Evolutionary conservation across 2,797 vertebrate species (phyloP).

Genomic region (Acanthis flammea): DNA sequence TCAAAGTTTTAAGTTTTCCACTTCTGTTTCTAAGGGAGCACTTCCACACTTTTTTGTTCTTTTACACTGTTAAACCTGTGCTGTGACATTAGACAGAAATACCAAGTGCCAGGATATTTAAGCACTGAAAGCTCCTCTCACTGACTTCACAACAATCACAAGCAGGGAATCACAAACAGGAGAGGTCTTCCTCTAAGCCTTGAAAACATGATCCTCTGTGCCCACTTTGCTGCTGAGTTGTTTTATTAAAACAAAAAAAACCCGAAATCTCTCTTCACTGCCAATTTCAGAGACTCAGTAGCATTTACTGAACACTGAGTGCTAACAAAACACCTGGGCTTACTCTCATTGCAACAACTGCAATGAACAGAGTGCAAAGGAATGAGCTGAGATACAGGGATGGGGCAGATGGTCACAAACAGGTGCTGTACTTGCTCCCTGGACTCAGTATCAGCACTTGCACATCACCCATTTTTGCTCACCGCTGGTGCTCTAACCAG

Average conservation of each 20-base stretch:
- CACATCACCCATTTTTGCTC: neutral
- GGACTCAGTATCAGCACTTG: neutral
- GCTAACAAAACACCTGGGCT: neutral
- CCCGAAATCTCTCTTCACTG: neutral
- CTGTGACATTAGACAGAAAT: constrained; percentile 45
- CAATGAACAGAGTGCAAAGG: neutral
- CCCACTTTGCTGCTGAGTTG: constrained; percentile 71
- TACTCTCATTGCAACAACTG: neutral
- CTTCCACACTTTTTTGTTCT: constrained; percentile 15
- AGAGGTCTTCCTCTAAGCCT: neutral
- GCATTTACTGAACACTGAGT: neutral
- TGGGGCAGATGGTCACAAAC: neutral
- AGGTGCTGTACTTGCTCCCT: neutral
- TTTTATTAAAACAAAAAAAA: constrained; percentile 12
- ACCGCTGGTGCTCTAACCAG: neutral
- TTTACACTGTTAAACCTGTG: constrained; percentile 59
- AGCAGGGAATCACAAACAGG: constrained; percentile 28
- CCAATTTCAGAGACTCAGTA: neutral
- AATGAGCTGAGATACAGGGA: neutral
- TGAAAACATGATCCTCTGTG: neutral
- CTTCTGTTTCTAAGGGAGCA: constrained; percentile 10
- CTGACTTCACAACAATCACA: constrained; percentile 29
- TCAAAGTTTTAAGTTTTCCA: constrained; percentile 8
- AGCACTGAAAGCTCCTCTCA: constrained; percentile 37
- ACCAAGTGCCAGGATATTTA: constrained; percentile 21